Evolutionary conservation across 2,888 invertebrate species (phyloP), one percentile per base, ranked within the genome.

Genomic region (Caenorhabditis sp.): DNA sequence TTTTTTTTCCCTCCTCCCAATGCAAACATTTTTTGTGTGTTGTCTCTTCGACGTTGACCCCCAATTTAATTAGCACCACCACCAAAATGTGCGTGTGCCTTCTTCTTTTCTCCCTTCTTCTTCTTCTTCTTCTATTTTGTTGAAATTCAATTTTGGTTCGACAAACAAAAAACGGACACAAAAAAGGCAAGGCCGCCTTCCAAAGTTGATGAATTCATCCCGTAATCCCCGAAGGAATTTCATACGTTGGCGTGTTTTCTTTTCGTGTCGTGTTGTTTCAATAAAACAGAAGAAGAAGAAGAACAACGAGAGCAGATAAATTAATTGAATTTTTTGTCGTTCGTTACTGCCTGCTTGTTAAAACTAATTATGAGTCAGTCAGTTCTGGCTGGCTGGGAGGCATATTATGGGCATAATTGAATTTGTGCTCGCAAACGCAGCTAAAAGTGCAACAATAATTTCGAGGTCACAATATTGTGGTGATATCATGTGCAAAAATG

Each of bases 71-170:
- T 60, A 60, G 60, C 50, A 60, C 60, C 50, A 59, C 1, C 37
- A 31, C 31, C 31, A 31, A 10, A 3, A 36, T 12, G 21, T 23
- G 53, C 43, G 54, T 62, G 53, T 62, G 62, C 54, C 53, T 54
- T 59, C n/a, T 54, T 54, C 36, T 24, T 62, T 54, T 36, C 31
- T n/a, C 36, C 19, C 59, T 19, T 59, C 21, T 21, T 43, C 37
- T 24, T 55, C 54, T 5, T 23, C 21, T 31, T 24, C 19, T 23
- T 36, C 36, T 51, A 50, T 51, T 43, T 51, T 62, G 55, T 54
- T 62, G 62, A 43, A 62, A 62, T 62, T 62, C 54, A 62, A 62
- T 62, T 62, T 53, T 51, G 31, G 54, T 36, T 54, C 62, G 31
- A 27, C 27, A 57, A 57, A 36, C 36, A 58, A 58, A 21, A 49